These are phyloP conservation scores for Hesperia comma DNA, from an alignment of 2,888 invertebrate species.

Conservation along the genomic window DNA sequence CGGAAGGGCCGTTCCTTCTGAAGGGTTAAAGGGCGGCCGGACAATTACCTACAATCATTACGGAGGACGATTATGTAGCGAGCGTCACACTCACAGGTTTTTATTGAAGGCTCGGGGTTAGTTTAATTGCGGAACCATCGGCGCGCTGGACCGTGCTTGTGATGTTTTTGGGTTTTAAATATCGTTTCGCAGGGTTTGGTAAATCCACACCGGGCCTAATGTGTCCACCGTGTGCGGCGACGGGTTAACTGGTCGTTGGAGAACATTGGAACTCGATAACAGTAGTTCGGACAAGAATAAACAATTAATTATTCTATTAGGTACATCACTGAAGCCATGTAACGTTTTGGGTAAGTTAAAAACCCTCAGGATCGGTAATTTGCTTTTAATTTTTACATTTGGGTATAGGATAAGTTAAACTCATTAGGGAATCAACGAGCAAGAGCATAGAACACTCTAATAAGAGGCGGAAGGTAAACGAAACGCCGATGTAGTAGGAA, in stretches of 20 bases:
- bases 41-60: slow-evolving; percentile 82
- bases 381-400: too few relatives aligned
- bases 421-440: too few relatives aligned
- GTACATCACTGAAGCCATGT: too few relatives aligned
- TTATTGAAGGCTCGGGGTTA: slow-evolving; percentile 78
- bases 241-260: not conserved
- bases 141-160: slow-evolving; percentile 34
- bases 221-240: slow-evolving; percentile 52
- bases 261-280: not conserved
- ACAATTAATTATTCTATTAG: too few relatives aligned
- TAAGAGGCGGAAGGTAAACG: too few relatives aligned
- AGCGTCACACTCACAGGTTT: slow-evolving; percentile 76
- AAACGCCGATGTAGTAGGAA: too few relatives aligned
- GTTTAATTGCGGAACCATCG: slow-evolving; percentile 72
- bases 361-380: too few relatives aligned
- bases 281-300: not conserved
- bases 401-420: too few relatives aligned
- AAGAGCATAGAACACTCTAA: too few relatives aligned
- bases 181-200: slow-evolving; percentile 45
- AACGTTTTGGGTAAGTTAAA: too few relatives aligned
- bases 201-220: slow-evolving; percentile 46
- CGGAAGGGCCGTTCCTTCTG: slow-evolving; percentile 62
- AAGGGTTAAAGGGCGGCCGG: slow-evolving; percentile 75
- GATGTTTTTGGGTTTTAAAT: slow-evolving; percentile 35
- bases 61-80: slow-evolving; percentile 77